These are phyloP conservation scores for Propithecus deckenii DNA, from an alignment of 2,797 vertebrate species.

Conservation along the genomic window DNA sequence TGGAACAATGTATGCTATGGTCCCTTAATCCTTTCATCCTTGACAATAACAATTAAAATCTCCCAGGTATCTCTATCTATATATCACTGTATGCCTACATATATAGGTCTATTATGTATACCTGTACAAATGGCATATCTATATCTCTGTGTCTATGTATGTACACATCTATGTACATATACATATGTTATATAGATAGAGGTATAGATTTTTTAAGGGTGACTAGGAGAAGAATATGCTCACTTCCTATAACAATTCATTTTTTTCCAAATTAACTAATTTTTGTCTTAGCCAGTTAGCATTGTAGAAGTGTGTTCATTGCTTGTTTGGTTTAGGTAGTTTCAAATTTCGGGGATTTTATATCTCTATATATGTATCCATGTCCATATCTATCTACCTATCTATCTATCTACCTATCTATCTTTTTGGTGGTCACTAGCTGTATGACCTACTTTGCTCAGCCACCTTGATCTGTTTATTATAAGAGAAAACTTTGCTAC, in stretches of 20 bases:
- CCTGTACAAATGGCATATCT: not conserved
- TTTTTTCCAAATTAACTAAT: not conserved
- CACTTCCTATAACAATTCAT: not conserved
- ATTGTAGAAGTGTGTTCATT: not conserved
- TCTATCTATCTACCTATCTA: not conserved
- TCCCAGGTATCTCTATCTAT: not conserved
- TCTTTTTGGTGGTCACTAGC: not conserved
- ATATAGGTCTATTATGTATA: not conserved
- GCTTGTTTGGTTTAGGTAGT: not conserved
- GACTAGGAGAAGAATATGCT: not conserved
- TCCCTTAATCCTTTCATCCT: not conserved
- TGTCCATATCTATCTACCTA: not conserved
- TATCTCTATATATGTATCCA: not conserved
- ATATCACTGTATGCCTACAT: not conserved
- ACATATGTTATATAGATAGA: not conserved
- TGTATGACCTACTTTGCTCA: not conserved
- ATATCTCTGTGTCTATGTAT: not conserved
- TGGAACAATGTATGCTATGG: not conserved
- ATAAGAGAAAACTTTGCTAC: not conserved
- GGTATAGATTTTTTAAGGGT: not conserved
- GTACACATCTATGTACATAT: not conserved
- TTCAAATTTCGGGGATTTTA: not conserved
- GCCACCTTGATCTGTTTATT: not conserved
- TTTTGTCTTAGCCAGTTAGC: not conserved
- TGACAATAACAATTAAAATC: not conserved